Percentiles rank a stretch among this genome's conserved stretches.
Evolutionary conservation across 2,888 invertebrate genomes (phyloP).

Genomic region (Agrenia bidenticulata): DNA sequence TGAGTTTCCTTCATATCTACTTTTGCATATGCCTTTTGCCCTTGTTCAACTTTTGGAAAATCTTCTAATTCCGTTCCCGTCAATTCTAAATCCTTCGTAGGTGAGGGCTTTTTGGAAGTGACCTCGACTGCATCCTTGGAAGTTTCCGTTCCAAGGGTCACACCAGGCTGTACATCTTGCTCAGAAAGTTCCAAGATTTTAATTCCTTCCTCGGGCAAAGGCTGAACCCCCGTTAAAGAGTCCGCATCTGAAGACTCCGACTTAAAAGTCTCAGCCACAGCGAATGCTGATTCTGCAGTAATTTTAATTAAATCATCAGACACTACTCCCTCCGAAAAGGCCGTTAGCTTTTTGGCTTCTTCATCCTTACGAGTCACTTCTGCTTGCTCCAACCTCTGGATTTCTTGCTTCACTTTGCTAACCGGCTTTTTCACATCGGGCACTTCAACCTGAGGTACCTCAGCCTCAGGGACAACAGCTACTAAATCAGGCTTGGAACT

Average conservation of each 20-base stretch:
- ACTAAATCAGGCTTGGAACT: not conserved
- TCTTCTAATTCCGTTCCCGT: not conserved
- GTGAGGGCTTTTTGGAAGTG: not conserved
- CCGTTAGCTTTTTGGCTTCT: too few species aligned
- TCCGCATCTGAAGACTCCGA: too few species aligned
- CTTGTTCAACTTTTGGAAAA: not conserved
- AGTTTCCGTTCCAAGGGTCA: not conserved
- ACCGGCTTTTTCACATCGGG: not conserved
- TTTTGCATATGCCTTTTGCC: not conserved
- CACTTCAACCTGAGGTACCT: not conserved
- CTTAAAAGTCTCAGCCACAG: too few species aligned
- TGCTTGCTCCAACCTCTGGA: not conserved
- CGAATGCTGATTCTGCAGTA: too few species aligned
- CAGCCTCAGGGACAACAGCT: too few species aligned
- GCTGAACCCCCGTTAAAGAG: too few species aligned
- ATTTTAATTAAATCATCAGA: too few species aligned
- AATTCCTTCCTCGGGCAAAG: too few species aligned
- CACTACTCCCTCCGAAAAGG: too few species aligned
- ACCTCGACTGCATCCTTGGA: not conserved
- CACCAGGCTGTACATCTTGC: too few species aligned
- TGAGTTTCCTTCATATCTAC: slow-evolving; percentile 18
- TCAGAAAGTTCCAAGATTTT: too few species aligned
- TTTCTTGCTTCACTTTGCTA: not conserved
- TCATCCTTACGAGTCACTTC: too few species aligned
- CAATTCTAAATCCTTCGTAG: not conserved